These are phyloP conservation scores for Crenuchus spilurus DNA, from an alignment of 2,797 vertebrate species.

Conservation along the genomic window DNA sequence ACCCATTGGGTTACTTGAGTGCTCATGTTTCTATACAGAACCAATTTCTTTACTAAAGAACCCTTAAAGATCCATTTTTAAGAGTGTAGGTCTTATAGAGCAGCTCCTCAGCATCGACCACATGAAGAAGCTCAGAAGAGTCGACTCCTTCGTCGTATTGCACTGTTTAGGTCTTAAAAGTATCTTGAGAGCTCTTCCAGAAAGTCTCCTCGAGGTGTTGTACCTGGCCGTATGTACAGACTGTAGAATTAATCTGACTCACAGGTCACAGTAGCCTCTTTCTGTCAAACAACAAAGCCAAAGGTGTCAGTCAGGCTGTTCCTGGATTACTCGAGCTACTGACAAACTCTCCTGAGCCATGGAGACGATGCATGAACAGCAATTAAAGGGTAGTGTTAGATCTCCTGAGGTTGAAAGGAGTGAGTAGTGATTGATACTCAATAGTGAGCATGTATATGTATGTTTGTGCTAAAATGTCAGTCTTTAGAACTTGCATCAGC, in stretches of 20 bases:
- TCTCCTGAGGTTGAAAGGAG: slow-evolving; percentile 25
- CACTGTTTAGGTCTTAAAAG: slow-evolving; percentile 1
- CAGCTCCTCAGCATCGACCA: too few relatives aligned
- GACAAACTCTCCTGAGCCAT: slow-evolving; percentile 7
- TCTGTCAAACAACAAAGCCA: slow-evolving; percentile 46
- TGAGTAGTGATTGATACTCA: background rate
- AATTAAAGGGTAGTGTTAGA: background rate
- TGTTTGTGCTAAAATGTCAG: slow-evolving; percentile 32
- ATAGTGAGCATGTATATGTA: slow-evolving; percentile 48
- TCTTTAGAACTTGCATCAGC: too few relatives aligned
- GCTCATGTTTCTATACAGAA: too few relatives aligned
- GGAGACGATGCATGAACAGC: background rate
- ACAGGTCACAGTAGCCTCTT: slow-evolving; percentile 42
- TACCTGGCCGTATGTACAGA: slow-evolving; percentile 25
- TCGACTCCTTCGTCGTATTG: background rate
- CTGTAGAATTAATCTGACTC: slow-evolving; percentile 46
- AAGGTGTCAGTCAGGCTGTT: slow-evolving; percentile 43
- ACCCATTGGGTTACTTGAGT: too few relatives aligned
- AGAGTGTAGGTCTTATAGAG: too few relatives aligned
- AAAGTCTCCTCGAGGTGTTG: slow-evolving; percentile 2
- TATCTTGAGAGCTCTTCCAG: background rate
- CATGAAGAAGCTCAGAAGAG: background rate
- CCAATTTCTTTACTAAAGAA: too few relatives aligned
- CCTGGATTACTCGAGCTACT: slow-evolving; percentile 28
- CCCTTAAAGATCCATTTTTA: too few relatives aligned